phyloP scores from a whole-genome alignment of 2,113 vertebrate genomes.

The Halcyon malimbica region DNA sequence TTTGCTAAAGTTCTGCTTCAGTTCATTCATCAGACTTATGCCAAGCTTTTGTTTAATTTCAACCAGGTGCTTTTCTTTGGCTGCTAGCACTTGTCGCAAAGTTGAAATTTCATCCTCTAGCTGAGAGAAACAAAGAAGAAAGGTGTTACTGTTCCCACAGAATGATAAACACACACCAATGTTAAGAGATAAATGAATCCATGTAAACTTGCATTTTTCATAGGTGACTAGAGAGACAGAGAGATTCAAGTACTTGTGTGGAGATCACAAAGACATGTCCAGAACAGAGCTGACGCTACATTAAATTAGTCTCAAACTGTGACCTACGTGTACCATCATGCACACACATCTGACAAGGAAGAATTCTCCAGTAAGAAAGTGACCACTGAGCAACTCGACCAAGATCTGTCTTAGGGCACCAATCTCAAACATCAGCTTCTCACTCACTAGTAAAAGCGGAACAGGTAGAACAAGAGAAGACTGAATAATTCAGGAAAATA shows the following conservation, averaged over 20 bases:
- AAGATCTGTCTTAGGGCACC: not conserved
- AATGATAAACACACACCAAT: not conserved
- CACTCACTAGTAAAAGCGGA: not conserved
- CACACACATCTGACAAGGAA: not conserved
- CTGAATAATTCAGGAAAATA: not conserved
- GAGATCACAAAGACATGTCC: not conserved
- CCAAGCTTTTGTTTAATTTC: conserved; percentile 95
- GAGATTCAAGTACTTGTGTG: not conserved
- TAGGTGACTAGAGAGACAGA: not conserved
- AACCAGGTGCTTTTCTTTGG: conserved; percentile 91
- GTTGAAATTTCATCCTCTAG: conserved; percentile 96
- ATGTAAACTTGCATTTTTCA: accelerated
- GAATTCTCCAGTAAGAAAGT: not conserved
- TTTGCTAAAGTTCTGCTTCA: conserved; percentile 91
- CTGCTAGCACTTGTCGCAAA: conserved; percentile 89
- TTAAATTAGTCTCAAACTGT: not conserved
- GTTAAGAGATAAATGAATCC: not conserved
- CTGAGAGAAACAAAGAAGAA: conserved; percentile 62
- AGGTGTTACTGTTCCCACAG: not conserved
- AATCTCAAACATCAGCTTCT: not conserved
- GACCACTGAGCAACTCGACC: not conserved
- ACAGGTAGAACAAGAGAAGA: not conserved
- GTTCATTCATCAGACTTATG: conserved; percentile 86
- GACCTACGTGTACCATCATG: not conserved
- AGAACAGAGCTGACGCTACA: not conserved